phyloP scores from a whole-genome alignment of 2,113 vertebrate species.

The Prionailurus bengalensis region DNA sequence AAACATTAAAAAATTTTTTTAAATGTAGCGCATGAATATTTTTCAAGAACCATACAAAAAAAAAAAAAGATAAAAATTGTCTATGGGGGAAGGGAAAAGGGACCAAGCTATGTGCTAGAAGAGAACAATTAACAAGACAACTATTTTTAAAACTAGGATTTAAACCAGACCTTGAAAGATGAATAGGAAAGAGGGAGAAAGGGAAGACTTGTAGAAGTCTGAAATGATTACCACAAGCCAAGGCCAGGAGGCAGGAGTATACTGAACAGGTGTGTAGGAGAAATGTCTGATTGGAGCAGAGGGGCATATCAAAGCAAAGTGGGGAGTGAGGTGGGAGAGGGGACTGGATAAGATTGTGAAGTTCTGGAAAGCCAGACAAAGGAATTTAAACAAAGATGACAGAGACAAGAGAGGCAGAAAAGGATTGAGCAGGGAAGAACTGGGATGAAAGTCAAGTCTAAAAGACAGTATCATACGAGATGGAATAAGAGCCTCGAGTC shows the following conservation, averaged over 20 bases:
- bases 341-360: background rate
- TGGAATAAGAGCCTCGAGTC: background rate
- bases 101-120: background rate
- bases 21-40: background rate
- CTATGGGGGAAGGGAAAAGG: background rate
- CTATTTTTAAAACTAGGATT: background rate
- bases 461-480: background rate
- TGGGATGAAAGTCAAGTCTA: background rate
- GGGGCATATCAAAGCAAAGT: background rate
- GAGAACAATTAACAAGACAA: background rate
- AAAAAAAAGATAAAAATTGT: background rate
- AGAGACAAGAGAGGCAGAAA: background rate
- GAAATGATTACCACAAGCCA: background rate
- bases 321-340: background rate
- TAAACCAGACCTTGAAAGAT: background rate
- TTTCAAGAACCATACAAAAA: slow-evolving; percentile 22
- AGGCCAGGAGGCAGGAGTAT: background rate
- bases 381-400: background rate
- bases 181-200: background rate
- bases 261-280: background rate
- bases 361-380: background rate
- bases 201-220: background rate
- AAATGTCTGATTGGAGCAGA: background rate
- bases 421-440: background rate
- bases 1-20: background rate